Evolutionary conservation across 2,113 vertebrate species (phyloP).

Genomic region (Melanostigma gelatinosum): DNA sequence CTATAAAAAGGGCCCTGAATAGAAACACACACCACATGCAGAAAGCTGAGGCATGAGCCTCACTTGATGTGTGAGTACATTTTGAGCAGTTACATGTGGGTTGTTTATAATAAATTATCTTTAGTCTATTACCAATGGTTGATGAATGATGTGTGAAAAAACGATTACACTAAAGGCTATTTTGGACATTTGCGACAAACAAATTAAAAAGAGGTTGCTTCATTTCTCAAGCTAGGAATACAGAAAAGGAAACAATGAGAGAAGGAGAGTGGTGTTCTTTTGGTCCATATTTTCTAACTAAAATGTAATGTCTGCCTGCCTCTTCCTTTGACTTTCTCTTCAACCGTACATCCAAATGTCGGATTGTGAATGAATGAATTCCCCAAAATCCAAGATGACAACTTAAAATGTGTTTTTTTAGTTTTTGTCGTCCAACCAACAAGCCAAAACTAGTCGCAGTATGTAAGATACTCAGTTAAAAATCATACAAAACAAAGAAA

Average conservation of each 20-base stretch:
- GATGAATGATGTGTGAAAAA: not conserved
- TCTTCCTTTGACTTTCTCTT: not conserved
- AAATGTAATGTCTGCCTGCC: not conserved
- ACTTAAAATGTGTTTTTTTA: not conserved
- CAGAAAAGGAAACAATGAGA: not conserved
- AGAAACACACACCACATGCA: constrained; percentile 16
- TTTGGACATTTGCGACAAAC: not conserved
- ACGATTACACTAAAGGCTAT: not conserved
- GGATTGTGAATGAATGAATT: not conserved
- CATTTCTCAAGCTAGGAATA: not conserved
- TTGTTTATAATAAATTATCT: not conserved
- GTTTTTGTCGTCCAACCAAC: not conserved
- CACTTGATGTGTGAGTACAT: not conserved
- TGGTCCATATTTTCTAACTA: not conserved
- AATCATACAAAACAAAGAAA: not conserved
- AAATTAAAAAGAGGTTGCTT: not conserved
- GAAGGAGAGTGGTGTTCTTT: not conserved
- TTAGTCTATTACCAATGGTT: not conserved
- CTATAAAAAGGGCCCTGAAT: constrained; percentile 37
- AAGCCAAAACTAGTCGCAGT: not conserved
- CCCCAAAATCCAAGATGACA: not conserved
- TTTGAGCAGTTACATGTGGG: constrained; percentile 12
- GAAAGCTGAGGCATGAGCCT: constrained; percentile 13
- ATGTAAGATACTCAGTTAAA: not conserved
- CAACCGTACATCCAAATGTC: not conserved